Percentiles rank a stretch among this genome's conserved stretches.
Evolutionary conservation across 2,888 invertebrate species (phyloP).

Genomic region (Sinotaia quadrata): DNA sequence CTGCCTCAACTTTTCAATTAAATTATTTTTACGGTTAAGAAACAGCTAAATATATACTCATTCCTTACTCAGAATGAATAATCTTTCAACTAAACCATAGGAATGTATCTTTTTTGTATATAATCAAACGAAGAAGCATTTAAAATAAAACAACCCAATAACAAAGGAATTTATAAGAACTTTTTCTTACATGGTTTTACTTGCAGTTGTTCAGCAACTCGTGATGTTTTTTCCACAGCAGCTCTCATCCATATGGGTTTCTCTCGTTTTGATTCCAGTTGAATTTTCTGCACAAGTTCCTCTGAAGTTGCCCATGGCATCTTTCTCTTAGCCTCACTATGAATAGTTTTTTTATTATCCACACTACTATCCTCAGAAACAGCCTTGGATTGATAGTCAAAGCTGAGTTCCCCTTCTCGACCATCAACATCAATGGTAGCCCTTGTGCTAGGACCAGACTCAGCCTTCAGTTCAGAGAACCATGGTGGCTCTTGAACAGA

Average conservation of each 20-base stretch:
- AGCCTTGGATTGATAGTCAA: too few species aligned
- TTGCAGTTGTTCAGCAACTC: background rate
- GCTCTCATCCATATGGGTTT: conserved; percentile 12
- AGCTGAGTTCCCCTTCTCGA: background rate
- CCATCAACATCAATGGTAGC: too few species aligned
- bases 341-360: background rate
- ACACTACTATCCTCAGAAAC: background rate
- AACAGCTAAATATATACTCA: too few species aligned
- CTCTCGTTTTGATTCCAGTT: background rate
- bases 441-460: too few species aligned
- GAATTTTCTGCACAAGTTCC: background rate
- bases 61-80: too few species aligned
- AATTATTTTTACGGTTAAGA: too few species aligned
- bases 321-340: background rate
- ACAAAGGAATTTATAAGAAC: background rate
- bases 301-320: background rate
- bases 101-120: too few species aligned
- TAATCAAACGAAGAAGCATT: too few species aligned
- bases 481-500: conserved; percentile 5
- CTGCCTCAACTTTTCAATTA: too few species aligned
- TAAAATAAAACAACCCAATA: too few species aligned
- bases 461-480: conserved; percentile 21
- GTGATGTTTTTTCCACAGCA: background rate
- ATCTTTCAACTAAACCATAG: too few species aligned
- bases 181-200: background rate